These are phyloP conservation scores for Spongilla lacustris DNA, from an alignment of 37 sponge, comb jelly and placozoan species.

Conservation along the genomic window DNA sequence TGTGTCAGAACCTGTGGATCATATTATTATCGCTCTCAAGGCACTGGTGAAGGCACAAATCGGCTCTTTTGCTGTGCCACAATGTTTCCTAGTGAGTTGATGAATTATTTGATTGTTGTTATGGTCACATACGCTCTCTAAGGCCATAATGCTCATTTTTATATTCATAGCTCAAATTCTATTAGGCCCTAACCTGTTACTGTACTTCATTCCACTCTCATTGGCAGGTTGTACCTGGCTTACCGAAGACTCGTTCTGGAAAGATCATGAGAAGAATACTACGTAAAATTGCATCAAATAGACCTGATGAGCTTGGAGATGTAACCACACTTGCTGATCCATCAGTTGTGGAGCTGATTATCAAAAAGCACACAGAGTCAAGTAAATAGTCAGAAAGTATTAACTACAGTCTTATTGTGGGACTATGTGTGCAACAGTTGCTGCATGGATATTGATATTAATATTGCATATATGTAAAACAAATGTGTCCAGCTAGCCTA, in stretches of 20 bases:
- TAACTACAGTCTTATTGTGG: not conserved
- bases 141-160: too few species aligned
- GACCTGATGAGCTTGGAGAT: slow-evolving; percentile 85
- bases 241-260: slow-evolving; percentile 97
- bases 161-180: not conserved
- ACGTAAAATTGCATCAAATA: slow-evolving; percentile 81
- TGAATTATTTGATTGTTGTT: not conserved
- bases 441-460: too few species aligned
- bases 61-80: slow-evolving; percentile 91
- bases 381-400: not conserved
- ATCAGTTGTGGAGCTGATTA: slow-evolving; percentile 65
- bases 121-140: too few species aligned
- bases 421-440: too few species aligned
- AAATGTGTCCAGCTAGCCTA: too few species aligned
- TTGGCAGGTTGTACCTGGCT: slow-evolving; percentile 84
- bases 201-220: not conserved
- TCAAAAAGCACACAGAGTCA: slow-evolving; percentile 13
- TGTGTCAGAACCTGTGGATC: slow-evolving; percentile 45
- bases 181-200: not conserved
- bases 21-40: slow-evolving; percentile 40
- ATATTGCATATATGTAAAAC: too few species aligned
- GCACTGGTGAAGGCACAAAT: slow-evolving; percentile 65
- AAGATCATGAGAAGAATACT: slow-evolving; percentile 98
- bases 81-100: slow-evolving; percentile 72
- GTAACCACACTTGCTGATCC: slow-evolving; percentile 92